phyloP scores from a whole-genome alignment of 2,888 invertebrate species.

The Clistopyga incitator region DNA sequence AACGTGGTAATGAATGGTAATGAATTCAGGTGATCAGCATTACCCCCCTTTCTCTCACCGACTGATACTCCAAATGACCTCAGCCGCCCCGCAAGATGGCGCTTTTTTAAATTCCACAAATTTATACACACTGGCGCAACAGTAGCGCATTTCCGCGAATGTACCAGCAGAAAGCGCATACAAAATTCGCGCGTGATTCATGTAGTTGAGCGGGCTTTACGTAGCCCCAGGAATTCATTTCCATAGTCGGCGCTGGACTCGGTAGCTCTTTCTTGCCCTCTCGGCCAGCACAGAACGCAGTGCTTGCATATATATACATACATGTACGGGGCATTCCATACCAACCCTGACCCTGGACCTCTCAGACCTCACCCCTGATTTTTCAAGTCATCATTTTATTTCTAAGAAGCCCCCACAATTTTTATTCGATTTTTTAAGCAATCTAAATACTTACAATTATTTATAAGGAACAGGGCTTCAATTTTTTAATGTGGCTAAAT shows the following conservation, averaged over 20 bases:
- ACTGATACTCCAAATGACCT: not conserved
- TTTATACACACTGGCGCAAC: slow-evolving; percentile 24
- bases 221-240: slow-evolving; percentile 55
- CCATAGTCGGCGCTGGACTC: slow-evolving; percentile 49
- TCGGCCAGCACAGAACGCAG: slow-evolving; percentile 16
- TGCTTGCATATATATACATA: not conserved
- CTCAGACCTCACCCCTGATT: no score
- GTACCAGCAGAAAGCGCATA: slow-evolving; percentile 26
- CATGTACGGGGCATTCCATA: no score
- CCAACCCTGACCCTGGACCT: not conserved
- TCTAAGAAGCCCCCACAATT: no score
- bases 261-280: slow-evolving; percentile 34
- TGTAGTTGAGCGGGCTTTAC: slow-evolving; percentile 40
- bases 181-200: slow-evolving; percentile 44
- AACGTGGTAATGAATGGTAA: not conserved
- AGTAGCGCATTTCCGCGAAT: slow-evolving; percentile 1
- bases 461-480: no score
- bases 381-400: no score
- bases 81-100: not conserved
- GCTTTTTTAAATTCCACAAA: slow-evolving; percentile 39
- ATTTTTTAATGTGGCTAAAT: no score
- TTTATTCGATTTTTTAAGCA: no score
- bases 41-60: not conserved
- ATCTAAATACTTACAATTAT: no score
- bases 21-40: not conserved